These are phyloP conservation scores for Molossus alvarezi DNA, from an alignment of 2,797 vertebrate genomes.

Conservation along the genomic window DNA sequence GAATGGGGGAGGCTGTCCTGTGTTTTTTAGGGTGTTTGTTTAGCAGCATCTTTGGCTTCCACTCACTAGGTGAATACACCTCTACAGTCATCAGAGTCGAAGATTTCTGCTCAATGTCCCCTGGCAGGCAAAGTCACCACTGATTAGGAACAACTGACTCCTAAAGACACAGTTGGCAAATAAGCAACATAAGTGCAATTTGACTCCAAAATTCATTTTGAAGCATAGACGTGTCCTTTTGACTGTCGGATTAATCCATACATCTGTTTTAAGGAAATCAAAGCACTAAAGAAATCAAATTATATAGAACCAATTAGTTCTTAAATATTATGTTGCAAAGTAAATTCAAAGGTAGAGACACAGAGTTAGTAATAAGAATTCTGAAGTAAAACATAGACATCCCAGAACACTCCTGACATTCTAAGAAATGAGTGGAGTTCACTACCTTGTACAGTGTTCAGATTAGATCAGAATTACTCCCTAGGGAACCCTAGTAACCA, in stretches of 20 bases:
- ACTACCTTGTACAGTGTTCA: not conserved
- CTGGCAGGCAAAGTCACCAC: not conserved
- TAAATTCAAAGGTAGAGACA: slow-evolving; percentile 51
- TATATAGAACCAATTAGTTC: not conserved
- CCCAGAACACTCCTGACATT: not conserved
- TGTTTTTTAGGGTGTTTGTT: not conserved
- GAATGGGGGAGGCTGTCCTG: not conserved
- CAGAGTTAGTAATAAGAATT: not conserved
- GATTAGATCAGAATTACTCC: not conserved
- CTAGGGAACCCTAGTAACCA: not conserved
- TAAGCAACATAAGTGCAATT: not conserved
- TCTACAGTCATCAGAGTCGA: not conserved
- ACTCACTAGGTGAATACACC: not conserved
- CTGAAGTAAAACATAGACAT: not conserved
- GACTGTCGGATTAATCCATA: not conserved
- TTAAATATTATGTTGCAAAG: not conserved
- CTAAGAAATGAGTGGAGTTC: not conserved
- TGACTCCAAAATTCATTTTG: not conserved
- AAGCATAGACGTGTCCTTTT: slow-evolving; percentile 11
- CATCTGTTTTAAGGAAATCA: not conserved
- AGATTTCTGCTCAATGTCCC: not conserved
- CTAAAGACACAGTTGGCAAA: not conserved
- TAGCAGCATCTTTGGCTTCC: not conserved
- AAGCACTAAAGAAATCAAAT: not conserved
- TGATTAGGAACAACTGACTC: not conserved